Conservation (phyloP, 2,888 invertebrate genomes). For the Drepana falcataria region DNA sequence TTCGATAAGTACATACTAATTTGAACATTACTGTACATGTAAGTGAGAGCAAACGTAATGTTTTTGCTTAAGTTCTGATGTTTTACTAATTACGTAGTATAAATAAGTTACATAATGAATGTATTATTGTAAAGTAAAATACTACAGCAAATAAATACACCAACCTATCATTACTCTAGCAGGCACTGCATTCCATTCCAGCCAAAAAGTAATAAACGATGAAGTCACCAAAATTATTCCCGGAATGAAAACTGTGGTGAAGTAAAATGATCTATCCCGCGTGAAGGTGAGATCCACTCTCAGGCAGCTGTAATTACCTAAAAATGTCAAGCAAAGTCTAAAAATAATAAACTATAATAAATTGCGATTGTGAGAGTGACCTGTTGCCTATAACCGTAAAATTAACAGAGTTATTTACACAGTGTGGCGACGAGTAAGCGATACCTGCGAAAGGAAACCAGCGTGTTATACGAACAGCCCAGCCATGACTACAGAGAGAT, state of each 20-base stretch:
- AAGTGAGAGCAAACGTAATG: not conserved
- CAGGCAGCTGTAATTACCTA: conserved; percentile 98
- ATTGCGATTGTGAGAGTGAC: conserved; percentile 31
- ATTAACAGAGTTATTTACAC: conserved; percentile 35
- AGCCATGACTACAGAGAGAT: conserved; percentile 60
- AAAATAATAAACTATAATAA: conserved; percentile 45
- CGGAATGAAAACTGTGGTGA: conserved; percentile 97
- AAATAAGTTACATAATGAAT: no score
- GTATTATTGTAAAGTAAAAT: not conserved
- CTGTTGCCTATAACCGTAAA: conserved; percentile 21
- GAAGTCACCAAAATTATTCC: conserved; percentile 97
- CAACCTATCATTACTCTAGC: conserved; percentile 97
- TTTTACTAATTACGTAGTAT: no score
- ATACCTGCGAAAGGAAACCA: conserved; percentile 52
- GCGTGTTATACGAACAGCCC: conserved; percentile 69
- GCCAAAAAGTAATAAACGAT: conserved; percentile 98
- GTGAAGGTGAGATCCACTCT: conserved; percentile 96
- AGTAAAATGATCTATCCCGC: conserved; percentile 96
- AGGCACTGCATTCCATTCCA: conserved; percentile 98
- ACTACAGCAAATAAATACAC: conserved; percentile 57
- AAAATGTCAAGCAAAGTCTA: conserved; percentile 70
- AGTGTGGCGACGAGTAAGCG: conserved; percentile 45
- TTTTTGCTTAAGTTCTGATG: not conserved
- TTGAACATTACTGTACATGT: not conserved
- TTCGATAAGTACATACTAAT: no score